A percentile compares a stretch with the other conserved stretches of the same genome.
phyloP scores from a whole-genome alignment of 2,113 vertebrate genomes.

The Collichthys lucidus region DNA sequence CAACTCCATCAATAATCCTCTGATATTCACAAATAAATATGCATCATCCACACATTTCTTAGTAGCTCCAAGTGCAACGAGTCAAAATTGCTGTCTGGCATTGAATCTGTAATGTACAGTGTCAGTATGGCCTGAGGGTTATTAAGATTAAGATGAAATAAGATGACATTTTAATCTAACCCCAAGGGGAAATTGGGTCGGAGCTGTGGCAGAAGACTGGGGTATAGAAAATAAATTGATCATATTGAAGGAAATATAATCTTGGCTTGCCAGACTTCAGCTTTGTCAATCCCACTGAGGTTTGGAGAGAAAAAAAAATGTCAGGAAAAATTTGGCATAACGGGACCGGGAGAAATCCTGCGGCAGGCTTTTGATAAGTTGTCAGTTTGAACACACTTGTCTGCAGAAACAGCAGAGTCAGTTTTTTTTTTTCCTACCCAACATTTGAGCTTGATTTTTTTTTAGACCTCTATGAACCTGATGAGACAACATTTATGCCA shows the following conservation, averaged over 20 bases:
- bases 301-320: conserved; percentile 1
- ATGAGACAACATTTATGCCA: not conserved
- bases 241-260: conserved; percentile 48
- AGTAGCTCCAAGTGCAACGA: conserved; percentile 1
- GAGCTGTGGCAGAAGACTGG: not conserved
- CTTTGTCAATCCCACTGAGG: conserved; percentile 26
- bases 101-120: conserved; percentile 26
- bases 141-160: conserved; percentile 60
- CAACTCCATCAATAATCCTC: conserved; percentile 20
- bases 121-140: conserved; percentile 19
- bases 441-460: not conserved
- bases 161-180: conserved; percentile 56
- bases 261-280: conserved; percentile 28
- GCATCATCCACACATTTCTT: not conserved
- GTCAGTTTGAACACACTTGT: conserved; percentile 16
- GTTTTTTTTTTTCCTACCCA: conserved; percentile 5
- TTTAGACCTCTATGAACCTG: not conserved
- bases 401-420: not conserved
- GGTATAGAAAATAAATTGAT: conserved; percentile 56
- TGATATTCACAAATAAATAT: conserved; percentile 19
- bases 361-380: conserved; percentile 6
- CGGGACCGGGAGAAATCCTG: conserved; percentile 1
- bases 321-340: conserved; percentile 1
- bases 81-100: conserved; percentile 11
- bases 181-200: conserved; percentile 39